Base-by-base conservation (phyloP, 2,113 vertebrate genomes). In the Erythrolamprus reginae region DNA sequence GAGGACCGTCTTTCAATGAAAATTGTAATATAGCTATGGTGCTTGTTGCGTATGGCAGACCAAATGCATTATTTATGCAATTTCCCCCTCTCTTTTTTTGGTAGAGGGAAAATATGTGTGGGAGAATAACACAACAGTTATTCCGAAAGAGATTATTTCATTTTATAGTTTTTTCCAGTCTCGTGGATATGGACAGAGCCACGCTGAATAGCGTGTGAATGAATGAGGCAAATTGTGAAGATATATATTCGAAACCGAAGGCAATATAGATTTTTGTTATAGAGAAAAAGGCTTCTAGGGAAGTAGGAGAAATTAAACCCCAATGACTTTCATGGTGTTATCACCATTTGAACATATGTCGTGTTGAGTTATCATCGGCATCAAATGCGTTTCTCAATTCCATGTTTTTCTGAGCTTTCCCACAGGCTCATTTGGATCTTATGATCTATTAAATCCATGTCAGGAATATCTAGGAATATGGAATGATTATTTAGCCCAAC, bases 51-150 rank as follows among this genome's bases (percentile, higher is more conserved):
- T 97, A 97, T 96, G 97, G 95, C 96, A 95, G 96, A 94, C 92
- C 95, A 96, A 96, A 98, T 97, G 97, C 97, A 97, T 97, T 98
- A 97, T 98, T 98, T 98, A 97, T 98, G 97, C 95, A 98, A 97
- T 97, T 97, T 97, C 96, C 96, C 96, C 96, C 97, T 97, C 98
- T 96, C 96, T 96, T 96, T 95, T 96, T 96, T 97, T 96, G 3
- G 3, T 45, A 50, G 10, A 47, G 47, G 65, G 26, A 82, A 87
- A 38, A 86, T 86, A 33, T 86, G 51, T 86, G 51, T 53, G n/a
- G 15, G 19, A 5, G 28, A 28, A 52, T 28, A 86, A n/a, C 45
- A 28, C 83, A 84, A 84, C 83, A 84, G 83, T 15, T 84, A 33
- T 33, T 23, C 89, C 61, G 89, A 96, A 96, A 97, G 96, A 97